phyloP scores from a whole-genome alignment of 2,113 vertebrate genomes.

The Australoheros scitulus region DNA sequence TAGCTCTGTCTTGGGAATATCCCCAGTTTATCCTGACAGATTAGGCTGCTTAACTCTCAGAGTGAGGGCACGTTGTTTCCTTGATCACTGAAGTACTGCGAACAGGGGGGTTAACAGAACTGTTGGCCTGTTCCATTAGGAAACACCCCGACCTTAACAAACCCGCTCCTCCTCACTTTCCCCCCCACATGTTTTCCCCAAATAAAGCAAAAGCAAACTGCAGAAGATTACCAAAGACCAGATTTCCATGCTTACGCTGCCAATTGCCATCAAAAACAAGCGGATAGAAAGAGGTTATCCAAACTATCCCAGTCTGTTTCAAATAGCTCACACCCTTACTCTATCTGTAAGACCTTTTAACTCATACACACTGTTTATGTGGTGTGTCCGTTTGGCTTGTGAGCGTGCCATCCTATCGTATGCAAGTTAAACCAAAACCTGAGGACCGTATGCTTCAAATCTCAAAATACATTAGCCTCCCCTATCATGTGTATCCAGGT shows the following conservation, averaged over 20 bases:
- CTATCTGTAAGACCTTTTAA: slow-evolving; percentile 34
- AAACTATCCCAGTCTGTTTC: slow-evolving; percentile 45
- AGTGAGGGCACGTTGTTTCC: slow-evolving; percentile 70
- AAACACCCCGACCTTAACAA: slow-evolving; percentile 23
- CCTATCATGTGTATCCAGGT: slow-evolving; percentile 36
- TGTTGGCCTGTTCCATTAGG: slow-evolving; percentile 27
- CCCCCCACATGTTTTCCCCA: slow-evolving; percentile 17
- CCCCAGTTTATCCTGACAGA: slow-evolving; percentile 77
- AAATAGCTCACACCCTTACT: slow-evolving; percentile 41
- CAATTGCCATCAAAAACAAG: slow-evolving; percentile 81
- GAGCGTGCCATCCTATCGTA: slow-evolving; percentile 64
- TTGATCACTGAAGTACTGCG: slow-evolving; percentile 60
- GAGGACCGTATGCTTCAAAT: slow-evolving; percentile 52
- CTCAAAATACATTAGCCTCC: slow-evolving; percentile 33
- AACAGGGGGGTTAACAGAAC: slow-evolving; percentile 59
- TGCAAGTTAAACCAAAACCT: slow-evolving; percentile 67
- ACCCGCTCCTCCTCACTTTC: background rate
- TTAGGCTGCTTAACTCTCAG: slow-evolving; percentile 76
- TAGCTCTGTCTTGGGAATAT: slow-evolving; percentile 74
- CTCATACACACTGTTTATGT: slow-evolving; percentile 24
- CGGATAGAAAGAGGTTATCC: slow-evolving; percentile 55
- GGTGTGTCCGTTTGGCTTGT: slow-evolving; percentile 50
- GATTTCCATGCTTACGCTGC: slow-evolving; percentile 76
- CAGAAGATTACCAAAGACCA: slow-evolving; percentile 80
- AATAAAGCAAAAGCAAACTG: slow-evolving; percentile 50